Conservation (phyloP, 2,888 invertebrate species). For the Sesia bembeciformis region DNA sequence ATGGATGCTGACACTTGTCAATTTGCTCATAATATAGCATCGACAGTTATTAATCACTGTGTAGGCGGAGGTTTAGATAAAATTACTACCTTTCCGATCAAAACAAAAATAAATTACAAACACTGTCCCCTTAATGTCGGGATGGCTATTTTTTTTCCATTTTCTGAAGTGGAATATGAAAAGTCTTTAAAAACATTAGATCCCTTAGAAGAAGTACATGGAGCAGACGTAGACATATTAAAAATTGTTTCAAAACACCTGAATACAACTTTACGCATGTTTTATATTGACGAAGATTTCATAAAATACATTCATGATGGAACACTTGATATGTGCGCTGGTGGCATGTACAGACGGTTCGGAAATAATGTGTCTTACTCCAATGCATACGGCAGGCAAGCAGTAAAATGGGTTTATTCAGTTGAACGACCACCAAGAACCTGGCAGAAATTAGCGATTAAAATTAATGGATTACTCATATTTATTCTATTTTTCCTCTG, state of each 20-base stretch:
- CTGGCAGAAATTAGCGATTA: slow-evolving; percentile 36
- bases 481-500: slow-evolving; percentile 34
- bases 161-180: slow-evolving; percentile 24
- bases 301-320: slow-evolving; percentile 36
- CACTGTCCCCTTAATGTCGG: slow-evolving; percentile 41
- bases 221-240: slow-evolving; percentile 41
- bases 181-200: slow-evolving; percentile 26
- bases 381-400: slow-evolving; percentile 40
- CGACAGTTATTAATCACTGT: slow-evolving; percentile 26
- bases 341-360: slow-evolving; percentile 44
- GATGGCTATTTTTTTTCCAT: slow-evolving; percentile 36
- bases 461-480: slow-evolving; percentile 30
- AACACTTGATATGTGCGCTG: slow-evolving; percentile 42
- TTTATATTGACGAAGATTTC: slow-evolving; percentile 29
- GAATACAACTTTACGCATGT: slow-evolving; percentile 33
- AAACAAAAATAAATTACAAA: slow-evolving; percentile 29
- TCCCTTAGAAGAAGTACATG: slow-evolving; percentile 21
- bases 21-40: slow-evolving; percentile 10
- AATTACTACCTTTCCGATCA: slow-evolving; percentile 24
- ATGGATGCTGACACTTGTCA: slow-evolving; percentile 29
- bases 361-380: slow-evolving; percentile 46
- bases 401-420: slow-evolving; percentile 39
- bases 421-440: slow-evolving; percentile 31
- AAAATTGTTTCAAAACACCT: slow-evolving; percentile 41
- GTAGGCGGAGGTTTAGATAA: slow-evolving; percentile 17